Evolutionary conservation across 2,797 vertebrate genomes (phyloP).

Genomic region (Sebastes taczanowskii): DNA sequence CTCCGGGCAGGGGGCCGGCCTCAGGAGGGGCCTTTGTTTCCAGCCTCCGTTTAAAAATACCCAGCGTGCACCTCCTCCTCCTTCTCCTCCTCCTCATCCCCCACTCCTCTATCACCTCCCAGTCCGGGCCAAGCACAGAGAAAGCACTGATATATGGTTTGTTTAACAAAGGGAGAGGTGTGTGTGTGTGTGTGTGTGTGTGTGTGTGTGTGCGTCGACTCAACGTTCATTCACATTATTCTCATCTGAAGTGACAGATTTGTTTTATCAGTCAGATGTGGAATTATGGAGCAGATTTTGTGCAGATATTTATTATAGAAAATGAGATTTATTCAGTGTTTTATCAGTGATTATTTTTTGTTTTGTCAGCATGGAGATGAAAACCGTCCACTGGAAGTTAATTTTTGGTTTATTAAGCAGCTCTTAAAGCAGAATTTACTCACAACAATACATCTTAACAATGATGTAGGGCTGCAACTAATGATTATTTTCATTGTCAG

Average conservation of each 20-base stretch:
- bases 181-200: conserved; percentile 34
- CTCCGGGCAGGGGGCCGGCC: conserved; percentile 92
- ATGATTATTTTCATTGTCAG: no score
- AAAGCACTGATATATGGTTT: conserved; percentile 77
- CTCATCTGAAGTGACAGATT: conserved; percentile 44
- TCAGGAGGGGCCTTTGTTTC: conserved; percentile 95
- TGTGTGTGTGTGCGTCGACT: conserved; percentile 26
- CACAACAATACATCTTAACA: background rate
- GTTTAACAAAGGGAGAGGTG: conserved; percentile 76
- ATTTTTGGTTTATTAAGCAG: background rate
- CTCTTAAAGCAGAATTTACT: background rate
- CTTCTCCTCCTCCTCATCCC: conserved; percentile 35
- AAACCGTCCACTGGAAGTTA: background rate
- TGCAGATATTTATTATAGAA: background rate
- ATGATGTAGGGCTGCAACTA: background rate
- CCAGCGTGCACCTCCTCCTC: conserved; percentile 65
- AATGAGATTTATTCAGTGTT: conserved; percentile 4
- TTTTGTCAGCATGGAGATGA: background rate
- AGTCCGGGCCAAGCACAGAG: conserved; percentile 76
- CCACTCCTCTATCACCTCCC: conserved; percentile 73
- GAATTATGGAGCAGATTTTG: conserved; percentile 16
- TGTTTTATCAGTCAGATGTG: conserved; percentile 25
- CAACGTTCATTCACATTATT: conserved; percentile 42
- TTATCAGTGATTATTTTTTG: background rate
- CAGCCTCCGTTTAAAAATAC: conserved; percentile 78